phyloP scores from a whole-genome alignment of 2,888 invertebrate genomes.

The Bombyx huttoni region DNA sequence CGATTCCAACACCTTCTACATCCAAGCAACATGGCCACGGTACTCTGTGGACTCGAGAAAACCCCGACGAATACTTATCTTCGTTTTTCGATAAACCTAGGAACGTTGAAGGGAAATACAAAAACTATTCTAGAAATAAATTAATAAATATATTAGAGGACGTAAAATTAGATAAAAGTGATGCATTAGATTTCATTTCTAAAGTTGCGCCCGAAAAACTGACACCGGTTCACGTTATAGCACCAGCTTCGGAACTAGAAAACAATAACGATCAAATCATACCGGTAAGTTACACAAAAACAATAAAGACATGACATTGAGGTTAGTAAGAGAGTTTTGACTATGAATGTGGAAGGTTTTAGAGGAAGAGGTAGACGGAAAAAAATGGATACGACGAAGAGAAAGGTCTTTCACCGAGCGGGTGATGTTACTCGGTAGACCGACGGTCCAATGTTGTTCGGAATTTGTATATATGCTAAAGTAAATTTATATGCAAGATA shows the following conservation, averaged over 20 bases:
- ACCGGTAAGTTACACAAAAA: neutral
- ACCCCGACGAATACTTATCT: constrained; percentile 17
- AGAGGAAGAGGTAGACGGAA: no score
- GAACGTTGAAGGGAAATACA: constrained; percentile 1
- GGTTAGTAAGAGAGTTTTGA: no score
- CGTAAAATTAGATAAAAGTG: constrained; percentile 30
- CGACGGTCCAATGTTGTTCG: no score
- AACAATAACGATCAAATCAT: neutral
- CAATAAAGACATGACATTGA: no score
- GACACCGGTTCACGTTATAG: constrained; percentile 18
- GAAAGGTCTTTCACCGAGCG: no score
- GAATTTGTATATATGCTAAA: no score
- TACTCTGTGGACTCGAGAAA: constrained; percentile 9
- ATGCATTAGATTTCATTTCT: constrained; percentile 33
- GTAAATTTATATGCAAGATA: no score
- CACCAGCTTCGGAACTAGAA: neutral
- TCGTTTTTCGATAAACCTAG: constrained; percentile 25
- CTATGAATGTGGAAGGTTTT: no score
- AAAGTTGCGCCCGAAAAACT: constrained; percentile 31
- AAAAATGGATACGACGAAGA: no score
- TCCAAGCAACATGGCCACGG: neutral
- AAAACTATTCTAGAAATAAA: constrained; percentile 37
- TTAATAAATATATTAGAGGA: constrained; percentile 53
- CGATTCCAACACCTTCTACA: neutral
- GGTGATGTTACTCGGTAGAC: no score